Conservation (phyloP, 2,888 invertebrate genomes). For the Hypselothyrea guttata region DNA sequence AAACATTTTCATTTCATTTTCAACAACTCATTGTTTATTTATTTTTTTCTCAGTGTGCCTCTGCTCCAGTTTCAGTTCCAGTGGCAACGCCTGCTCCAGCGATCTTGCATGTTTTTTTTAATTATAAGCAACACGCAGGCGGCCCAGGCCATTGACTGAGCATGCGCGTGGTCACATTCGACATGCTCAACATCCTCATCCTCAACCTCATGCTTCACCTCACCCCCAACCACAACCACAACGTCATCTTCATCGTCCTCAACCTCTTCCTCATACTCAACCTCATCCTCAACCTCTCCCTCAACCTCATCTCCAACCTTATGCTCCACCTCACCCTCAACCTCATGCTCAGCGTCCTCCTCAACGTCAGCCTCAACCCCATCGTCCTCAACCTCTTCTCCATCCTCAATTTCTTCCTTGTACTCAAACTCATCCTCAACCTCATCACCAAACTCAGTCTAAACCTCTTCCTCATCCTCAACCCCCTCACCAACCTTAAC, state of each 20-base stretch:
- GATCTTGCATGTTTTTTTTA: slow-evolving; percentile 77
- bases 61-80: slow-evolving; percentile 6
- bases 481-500: slow-evolving; percentile 17
- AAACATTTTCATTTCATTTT: no score
- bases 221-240: no score
- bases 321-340: slow-evolving; percentile 8
- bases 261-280: slow-evolving; percentile 1
- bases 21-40: no score
- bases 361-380: no score
- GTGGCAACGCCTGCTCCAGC: no score
- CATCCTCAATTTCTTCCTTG: slow-evolving; percentile 22
- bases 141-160: slow-evolving; percentile 54
- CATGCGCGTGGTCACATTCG: slow-evolving; percentile 73
- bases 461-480: slow-evolving; percentile 1
- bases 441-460: slow-evolving; percentile 8
- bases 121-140: slow-evolving; percentile 78
- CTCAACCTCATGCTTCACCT: no score
- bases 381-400: slow-evolving; percentile 4
- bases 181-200: slow-evolving; percentile 22
- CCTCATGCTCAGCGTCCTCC: slow-evolving; percentile 10
- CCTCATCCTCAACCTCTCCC: slow-evolving; percentile 15
- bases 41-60: no score
- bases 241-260: no score
- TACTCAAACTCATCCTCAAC: slow-evolving; percentile 7
- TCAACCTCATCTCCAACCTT: background rate